phyloP scores from a whole-genome alignment of 2,888 invertebrate genomes.

The Phania funesta region DNA sequence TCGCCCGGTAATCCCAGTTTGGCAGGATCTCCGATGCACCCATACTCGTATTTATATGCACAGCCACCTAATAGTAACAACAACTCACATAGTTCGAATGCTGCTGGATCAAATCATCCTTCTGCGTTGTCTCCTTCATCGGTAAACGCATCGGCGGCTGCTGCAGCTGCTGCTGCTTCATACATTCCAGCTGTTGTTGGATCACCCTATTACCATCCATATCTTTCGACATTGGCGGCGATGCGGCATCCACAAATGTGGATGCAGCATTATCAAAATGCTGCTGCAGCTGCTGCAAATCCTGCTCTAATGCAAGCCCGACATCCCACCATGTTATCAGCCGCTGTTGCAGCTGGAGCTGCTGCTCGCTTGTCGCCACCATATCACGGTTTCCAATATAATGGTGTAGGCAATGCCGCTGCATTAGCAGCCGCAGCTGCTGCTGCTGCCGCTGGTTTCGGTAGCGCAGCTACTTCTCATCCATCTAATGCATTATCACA shows the following conservation, averaged over 20 bases:
- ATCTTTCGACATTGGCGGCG: conserved; percentile 80
- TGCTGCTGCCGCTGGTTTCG: conserved; percentile 73
- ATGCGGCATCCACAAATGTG: conserved; percentile 81
- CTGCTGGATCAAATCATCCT: conserved; percentile 64
- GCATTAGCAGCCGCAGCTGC: conserved; percentile 75
- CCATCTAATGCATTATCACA: conserved; percentile 58
- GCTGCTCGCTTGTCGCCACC: conserved; percentile 80
- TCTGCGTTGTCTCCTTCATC: conserved; percentile 70
- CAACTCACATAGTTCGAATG: conserved; percentile 72
- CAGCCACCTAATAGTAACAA: conserved; percentile 71
- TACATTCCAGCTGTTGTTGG: conserved; percentile 79
- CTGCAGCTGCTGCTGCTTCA: conserved; percentile 76
- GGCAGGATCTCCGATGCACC: conserved; percentile 74
- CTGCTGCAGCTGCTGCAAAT: conserved; percentile 75
- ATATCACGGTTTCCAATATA: conserved; percentile 77
- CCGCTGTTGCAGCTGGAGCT: conserved; percentile 75
- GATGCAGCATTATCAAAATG: conserved; percentile 81
- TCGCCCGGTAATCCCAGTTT: conserved; percentile 71
- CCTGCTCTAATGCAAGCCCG: conserved; percentile 69
- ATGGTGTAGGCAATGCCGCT: conserved; percentile 76
- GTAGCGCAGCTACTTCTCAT: conserved; percentile 67
- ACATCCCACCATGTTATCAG: conserved; percentile 67
- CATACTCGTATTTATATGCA: conserved; percentile 77
- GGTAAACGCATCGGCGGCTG: conserved; percentile 70
- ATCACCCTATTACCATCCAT: conserved; percentile 78